Evolutionary conservation across 2,888 invertebrate species (phyloP), one percentile per base, ranked within the genome.

Genomic region (Aphidoletes aphidimyza): DNA sequence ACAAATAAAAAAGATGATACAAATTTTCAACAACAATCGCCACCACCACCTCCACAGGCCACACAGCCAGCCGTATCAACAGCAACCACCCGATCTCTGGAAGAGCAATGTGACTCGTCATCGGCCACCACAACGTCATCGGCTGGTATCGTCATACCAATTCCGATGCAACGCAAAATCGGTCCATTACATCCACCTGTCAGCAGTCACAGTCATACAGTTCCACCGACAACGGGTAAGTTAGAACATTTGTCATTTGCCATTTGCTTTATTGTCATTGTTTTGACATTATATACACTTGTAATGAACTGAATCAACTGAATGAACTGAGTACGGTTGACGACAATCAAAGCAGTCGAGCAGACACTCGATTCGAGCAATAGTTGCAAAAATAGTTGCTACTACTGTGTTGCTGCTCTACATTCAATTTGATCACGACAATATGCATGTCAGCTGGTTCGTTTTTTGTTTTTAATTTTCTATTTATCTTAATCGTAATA

Each of bases 121-220:
- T 93, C 93, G 81, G 93, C 92, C 45, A 92, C 92, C 85, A 92
- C 92, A 85, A 91, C 91, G 84, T 90, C 93, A 88, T 90, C 92
- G 88, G 89, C 91, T 87, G 88, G 88, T 0, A 87, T 87, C 39
- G 88, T 89, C 85, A 88, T 89, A 85, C 88, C 88, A 86, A 88
- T 89, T 85, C 88, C 90, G 85, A 88, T 91, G 87, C 88, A 89
- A 85, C 89, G 91, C 86, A 92, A 91, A 87, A 86, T 90, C 86
- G 88, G 90, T 84, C 88, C 91, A 22, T 87, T 91, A 47, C 91
- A 91, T 89, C 91, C 91, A 85, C 92, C 91, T 86, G 90, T 83
- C 14, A 45, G 45, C n/a, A 83, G 42, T 81, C 69, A 69, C 30
- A 83, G 42, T 81, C 69, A 69, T 14, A 39, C 37, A 22, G 39